phyloP scores from a whole-genome alignment of 2,113 vertebrate genomes.

The Hemicordylus capensis region DNA sequence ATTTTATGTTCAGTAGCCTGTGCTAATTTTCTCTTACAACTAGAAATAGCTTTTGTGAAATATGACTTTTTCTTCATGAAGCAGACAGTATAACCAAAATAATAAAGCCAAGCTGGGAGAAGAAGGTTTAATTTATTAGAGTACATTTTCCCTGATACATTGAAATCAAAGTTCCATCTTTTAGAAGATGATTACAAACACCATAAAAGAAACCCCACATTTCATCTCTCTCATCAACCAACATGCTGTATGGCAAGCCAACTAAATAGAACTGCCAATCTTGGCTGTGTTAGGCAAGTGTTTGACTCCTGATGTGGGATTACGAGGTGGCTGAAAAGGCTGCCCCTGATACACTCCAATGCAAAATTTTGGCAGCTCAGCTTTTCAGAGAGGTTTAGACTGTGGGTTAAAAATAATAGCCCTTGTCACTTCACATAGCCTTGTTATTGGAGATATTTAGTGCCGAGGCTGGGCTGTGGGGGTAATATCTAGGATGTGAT shows the following conservation, averaged over 20 bases:
- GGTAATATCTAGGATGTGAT: conserved; percentile 33
- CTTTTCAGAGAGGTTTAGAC: conserved; percentile 25
- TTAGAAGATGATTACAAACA: neutral
- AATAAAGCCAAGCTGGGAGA: conserved; percentile 8
- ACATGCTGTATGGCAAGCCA: neutral
- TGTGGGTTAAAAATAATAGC: conserved; percentile 43
- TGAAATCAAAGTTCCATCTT: neutral
- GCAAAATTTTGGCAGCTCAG: conserved; percentile 16
- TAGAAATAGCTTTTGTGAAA: conserved; percentile 13
- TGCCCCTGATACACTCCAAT: neutral
- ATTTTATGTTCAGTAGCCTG: neutral
- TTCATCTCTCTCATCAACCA: neutral
- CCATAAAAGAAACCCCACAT: conserved; percentile 8
- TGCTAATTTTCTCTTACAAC: neutral
- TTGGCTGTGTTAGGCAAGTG: neutral
- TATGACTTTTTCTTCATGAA: conserved; percentile 15
- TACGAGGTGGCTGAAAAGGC: conserved; percentile 12
- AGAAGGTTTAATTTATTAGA: conserved; percentile 8
- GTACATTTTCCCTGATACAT: neutral
- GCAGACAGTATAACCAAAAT: conserved; percentile 11
- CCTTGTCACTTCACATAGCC: conserved; percentile 52
- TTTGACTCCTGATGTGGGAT: neutral
- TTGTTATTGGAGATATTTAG: conserved; percentile 60
- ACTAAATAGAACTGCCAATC: neutral
- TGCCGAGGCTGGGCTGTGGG: conserved; percentile 12